Conservation (phyloP, 2,888 invertebrate species). For the Pecten maximus region DNA sequence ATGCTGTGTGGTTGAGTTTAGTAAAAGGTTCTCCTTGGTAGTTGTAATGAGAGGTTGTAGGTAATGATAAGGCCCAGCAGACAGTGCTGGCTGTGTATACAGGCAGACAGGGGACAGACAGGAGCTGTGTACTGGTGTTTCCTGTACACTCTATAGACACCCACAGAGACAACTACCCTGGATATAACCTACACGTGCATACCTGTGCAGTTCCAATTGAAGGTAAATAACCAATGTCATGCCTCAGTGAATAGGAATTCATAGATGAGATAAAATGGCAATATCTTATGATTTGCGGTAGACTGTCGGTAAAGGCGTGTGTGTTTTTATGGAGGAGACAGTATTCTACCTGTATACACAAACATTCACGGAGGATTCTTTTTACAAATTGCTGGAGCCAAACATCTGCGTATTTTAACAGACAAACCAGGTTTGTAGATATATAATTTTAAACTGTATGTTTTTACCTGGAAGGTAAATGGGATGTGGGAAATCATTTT, state of each 20-base stretch:
- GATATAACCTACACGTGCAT: neutral
- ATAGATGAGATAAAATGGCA: neutral
- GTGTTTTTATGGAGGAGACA: conserved; percentile 4
- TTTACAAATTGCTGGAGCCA: neutral
- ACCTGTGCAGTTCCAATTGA: conserved; percentile 4
- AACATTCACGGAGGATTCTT: neutral
- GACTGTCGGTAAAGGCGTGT: neutral
- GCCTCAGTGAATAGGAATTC: neutral
- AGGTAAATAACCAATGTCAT: conserved; percentile 2
- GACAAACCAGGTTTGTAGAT: neutral
- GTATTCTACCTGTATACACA: neutral
- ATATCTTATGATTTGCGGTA: neutral
- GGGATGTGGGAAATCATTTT: neutral
- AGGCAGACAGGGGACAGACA: conserved; percentile 6
- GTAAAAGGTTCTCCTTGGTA: neutral
- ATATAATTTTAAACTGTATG: neutral
- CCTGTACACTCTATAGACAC: neutral
- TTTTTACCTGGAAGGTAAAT: neutral
- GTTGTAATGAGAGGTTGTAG: conserved; percentile 32
- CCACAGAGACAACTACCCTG: neutral
- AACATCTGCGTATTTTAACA: conserved; percentile 22
- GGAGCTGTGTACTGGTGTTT: neutral
- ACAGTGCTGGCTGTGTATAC: neutral
- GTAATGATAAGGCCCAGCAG: neutral
- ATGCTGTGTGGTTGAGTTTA: neutral